Base-by-base conservation (phyloP, 2,888 invertebrate species). In the Eurois occulta region DNA sequence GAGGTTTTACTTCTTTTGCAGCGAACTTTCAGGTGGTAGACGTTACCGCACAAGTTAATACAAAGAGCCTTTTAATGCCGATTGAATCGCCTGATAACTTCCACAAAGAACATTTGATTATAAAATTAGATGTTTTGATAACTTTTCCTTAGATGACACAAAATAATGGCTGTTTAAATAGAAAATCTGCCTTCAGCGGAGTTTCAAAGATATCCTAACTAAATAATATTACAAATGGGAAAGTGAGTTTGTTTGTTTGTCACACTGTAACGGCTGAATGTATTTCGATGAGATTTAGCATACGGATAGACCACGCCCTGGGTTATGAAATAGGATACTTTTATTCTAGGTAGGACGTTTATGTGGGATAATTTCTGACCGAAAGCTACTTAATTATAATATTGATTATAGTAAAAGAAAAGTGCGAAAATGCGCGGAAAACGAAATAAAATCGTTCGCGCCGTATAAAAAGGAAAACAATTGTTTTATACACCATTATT, bases 31-130 rank as follows among this genome's bases (percentile, higher is more conserved):
- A 41, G 55, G 32, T 41, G 55, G 32, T 80, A 69, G 16, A 64
- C 41, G 48, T 80, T 74, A 69, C 48, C 68, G 46, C 80, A 72
- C 43, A 67, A 80, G 75, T 66, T 66, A 66, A 80, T 70, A 80
- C 43, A 80, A 80, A 81, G 70, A 62, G 24, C 32, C 46, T 75
- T 70, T 69, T 58, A 74, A 73, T 35, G 38, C 28, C 46, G 32
- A 64, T 69, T 64, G 35, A 58, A 70, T 55, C 18, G 43, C 10
- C 16, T 24, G 52, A 35, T 46, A 67, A 72, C 52, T 46, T 52
- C 41, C n/a, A 38, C 67, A 73, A 73, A 55, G n/a, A 55, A 55
- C 11, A 43, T 60, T 46, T n/a, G 21, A n/a, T 46, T 2, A 32
- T 46, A 52, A 72, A 66, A 60, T 38, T 58, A 1, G 43, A n/a